Percentiles rank a stretch among this genome's conserved stretches.
These are phyloP conservation scores for Toxostoma redivivum DNA, from an alignment of 2,113 vertebrate species.

Conservation along the genomic window DNA sequence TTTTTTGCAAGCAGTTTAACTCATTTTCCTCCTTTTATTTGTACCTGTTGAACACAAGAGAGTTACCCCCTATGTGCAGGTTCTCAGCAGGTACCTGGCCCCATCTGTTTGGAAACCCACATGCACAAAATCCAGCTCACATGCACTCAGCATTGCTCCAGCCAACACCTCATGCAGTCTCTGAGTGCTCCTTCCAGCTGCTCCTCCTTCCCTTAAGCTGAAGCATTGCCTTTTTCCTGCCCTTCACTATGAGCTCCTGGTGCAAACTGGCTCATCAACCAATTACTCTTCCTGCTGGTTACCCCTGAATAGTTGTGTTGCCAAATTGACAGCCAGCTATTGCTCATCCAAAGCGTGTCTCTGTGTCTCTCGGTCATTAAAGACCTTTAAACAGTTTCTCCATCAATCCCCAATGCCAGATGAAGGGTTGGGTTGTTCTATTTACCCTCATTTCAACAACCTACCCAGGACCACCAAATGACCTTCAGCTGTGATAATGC, in stretches of 20 bases:
- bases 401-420: too few relatives aligned
- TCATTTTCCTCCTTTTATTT: background rate
- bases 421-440: background rate
- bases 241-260: background rate
- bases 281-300: background rate
- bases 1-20: background rate
- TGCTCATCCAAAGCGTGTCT: background rate
- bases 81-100: background rate
- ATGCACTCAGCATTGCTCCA: background rate
- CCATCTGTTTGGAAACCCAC: background rate
- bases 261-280: background rate
- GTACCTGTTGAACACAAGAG: background rate
- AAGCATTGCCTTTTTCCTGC: background rate
- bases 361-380: background rate
- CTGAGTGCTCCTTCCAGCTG: background rate
- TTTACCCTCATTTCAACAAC: background rate
- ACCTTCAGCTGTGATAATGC: background rate
- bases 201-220: background rate
- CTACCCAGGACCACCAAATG: background rate
- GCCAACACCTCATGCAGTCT: background rate
- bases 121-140: background rate
- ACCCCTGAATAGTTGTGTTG: background rate
- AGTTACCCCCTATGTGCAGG: rapidly evolving
- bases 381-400: background rate
- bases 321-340: background rate